phyloP scores from a whole-genome alignment of 2,888 invertebrate species.

The Punctoribates punctum region DNA sequence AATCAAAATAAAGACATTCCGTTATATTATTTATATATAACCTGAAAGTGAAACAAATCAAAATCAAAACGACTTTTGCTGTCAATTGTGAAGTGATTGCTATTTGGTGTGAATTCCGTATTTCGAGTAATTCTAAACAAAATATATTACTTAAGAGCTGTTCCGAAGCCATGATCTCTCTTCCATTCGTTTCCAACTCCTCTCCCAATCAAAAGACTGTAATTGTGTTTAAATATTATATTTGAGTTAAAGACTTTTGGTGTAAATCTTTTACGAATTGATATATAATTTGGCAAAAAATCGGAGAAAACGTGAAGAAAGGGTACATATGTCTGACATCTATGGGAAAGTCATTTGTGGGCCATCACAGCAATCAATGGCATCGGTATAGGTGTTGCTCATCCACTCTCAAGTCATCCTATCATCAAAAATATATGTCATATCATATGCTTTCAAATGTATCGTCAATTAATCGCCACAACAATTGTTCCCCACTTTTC shows the following conservation, averaged over 20 bases:
- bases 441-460: constrained; percentile 16
- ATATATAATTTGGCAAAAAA: background rate
- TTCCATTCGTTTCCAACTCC: constrained; percentile 6
- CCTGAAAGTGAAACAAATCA: constrained; percentile 29
- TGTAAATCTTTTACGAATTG: background rate
- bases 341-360: constrained; percentile 22
- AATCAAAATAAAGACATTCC: constrained; percentile 23
- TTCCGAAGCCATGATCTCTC: constrained; percentile 23
- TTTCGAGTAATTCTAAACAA: constrained; percentile 7
- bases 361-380: constrained; percentile 29
- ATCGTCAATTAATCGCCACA: background rate
- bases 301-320: background rate
- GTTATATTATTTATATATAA: constrained; percentile 27
- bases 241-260: background rate
- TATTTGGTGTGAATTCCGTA: constrained; percentile 26
- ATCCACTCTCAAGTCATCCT: constrained; percentile 24
- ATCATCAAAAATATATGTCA: constrained; percentile 21
- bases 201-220: background rate
- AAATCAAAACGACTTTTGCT: constrained; percentile 35
- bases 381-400: constrained; percentile 26
- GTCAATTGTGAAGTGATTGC: constrained; percentile 35
- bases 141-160: constrained; percentile 9
- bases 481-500: background rate
- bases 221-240: constrained; percentile 3
- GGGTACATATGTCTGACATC: background rate